A percentile compares a stretch with the other conserved stretches of the same genome.
Evolutionary conservation across 2,888 invertebrate genomes (phyloP).

Genomic region (Hymenopus coronatus): DNA sequence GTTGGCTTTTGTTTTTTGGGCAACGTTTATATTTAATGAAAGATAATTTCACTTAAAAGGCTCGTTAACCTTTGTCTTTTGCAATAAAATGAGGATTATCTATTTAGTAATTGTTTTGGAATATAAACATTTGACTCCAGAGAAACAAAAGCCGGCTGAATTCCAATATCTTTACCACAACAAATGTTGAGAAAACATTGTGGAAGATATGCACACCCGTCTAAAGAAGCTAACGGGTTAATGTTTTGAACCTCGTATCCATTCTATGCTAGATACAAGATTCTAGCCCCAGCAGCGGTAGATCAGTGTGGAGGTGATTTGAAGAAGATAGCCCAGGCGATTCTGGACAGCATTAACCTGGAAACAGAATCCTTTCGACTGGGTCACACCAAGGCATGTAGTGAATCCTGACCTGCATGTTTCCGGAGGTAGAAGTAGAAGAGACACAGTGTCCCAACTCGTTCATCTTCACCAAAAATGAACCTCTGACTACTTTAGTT

Average conservation of each 20-base stretch:
- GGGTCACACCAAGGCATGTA: slow-evolving; percentile 97
- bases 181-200: too few species aligned
- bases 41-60: too few species aligned
- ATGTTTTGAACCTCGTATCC: not conserved
- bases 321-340: slow-evolving; percentile 78
- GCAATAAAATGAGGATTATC: too few species aligned
- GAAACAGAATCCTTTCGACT: slow-evolving; percentile 91
- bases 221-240: not conserved
- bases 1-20: not conserved
- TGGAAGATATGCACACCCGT: not conserved
- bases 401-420: slow-evolving; percentile 6
- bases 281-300: slow-evolving; percentile 90
- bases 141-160: not conserved
- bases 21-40: too few species aligned
- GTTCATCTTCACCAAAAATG: not conserved
- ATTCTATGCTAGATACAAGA: slow-evolving; percentile 80
- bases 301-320: slow-evolving; percentile 67
- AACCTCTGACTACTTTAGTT: not conserved
- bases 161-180: not conserved
- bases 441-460: not conserved
- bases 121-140: not conserved
- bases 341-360: slow-evolving; percentile 80
- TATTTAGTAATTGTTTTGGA: too few species aligned
- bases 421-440: not conserved
- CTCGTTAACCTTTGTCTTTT: too few species aligned